phyloP scores from a whole-genome alignment of 2,113 vertebrate species.

The Malurus alboscapulatus region DNA sequence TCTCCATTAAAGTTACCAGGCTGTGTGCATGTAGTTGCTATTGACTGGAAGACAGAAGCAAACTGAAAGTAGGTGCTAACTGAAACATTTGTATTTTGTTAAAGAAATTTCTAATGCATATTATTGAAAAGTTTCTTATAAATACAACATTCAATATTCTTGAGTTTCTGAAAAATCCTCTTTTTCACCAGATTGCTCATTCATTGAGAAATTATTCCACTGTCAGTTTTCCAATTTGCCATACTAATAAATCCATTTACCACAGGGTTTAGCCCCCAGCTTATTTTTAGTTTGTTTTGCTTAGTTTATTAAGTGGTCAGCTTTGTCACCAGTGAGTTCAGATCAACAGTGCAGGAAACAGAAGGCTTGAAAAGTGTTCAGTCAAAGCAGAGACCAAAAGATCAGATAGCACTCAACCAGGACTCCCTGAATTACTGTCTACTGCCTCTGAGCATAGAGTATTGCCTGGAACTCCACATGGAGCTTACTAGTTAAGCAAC shows the following conservation, averaged over 20 bases:
- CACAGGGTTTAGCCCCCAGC: background rate
- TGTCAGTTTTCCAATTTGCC: background rate
- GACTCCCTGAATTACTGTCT: background rate
- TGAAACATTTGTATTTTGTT: background rate
- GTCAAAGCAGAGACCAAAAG: background rate
- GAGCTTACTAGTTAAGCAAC: background rate
- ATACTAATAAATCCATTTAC: background rate
- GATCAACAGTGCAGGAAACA: background rate
- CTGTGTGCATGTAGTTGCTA: background rate
- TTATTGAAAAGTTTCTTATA: background rate
- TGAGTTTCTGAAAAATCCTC: background rate
- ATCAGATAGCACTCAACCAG: background rate
- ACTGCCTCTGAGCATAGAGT: background rate
- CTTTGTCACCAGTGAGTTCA: background rate
- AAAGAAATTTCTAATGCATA: background rate
- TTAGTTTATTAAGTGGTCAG: background rate
- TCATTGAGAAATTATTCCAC: background rate
- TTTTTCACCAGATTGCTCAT: background rate
- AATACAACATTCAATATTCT: background rate
- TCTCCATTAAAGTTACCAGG: background rate
- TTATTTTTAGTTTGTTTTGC: background rate
- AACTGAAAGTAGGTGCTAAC: background rate
- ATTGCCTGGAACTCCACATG: background rate
- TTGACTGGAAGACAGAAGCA: background rate
- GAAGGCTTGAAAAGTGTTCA: background rate